Conservation (phyloP, 2,797 vertebrate genomes). For the Rhyacichthys aspro region DNA sequence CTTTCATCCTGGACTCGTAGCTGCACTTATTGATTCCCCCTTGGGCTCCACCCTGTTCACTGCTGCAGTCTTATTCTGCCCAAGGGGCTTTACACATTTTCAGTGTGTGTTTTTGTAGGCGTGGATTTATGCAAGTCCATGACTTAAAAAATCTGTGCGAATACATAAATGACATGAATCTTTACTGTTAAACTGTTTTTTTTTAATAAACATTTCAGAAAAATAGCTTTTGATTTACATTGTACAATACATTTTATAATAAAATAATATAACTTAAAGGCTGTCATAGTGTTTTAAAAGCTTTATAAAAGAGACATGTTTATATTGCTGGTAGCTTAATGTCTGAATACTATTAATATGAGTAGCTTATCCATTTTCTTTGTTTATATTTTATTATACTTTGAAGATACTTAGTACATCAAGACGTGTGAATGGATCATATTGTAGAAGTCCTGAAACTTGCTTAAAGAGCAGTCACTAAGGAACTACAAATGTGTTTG, state of each 20-base stretch:
- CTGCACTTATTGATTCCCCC: constrained; percentile 58
- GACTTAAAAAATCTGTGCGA: constrained; percentile 38
- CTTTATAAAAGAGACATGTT: constrained; percentile 5
- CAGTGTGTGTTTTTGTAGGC: constrained; percentile 23
- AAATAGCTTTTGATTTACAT: constrained; percentile 10
- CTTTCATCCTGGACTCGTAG: constrained; percentile 47
- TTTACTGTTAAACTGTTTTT: constrained; percentile 17
- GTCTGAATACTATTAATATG: constrained; percentile 5
- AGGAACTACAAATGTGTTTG: constrained; percentile 17
- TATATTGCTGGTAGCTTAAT: constrained; percentile 11
- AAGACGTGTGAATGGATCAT: constrained; percentile 4
- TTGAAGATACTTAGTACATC: constrained; percentile 4
- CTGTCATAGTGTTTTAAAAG: background rate
- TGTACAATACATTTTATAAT: constrained; percentile 15
- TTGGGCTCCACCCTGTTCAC: constrained; percentile 56
- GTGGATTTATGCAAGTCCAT: constrained; percentile 34
- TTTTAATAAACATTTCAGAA: constrained; percentile 32
- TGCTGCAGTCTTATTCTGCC: constrained; percentile 63
- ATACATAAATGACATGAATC: constrained; percentile 27
- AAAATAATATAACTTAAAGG: constrained; percentile 52
- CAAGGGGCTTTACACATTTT: constrained; percentile 33
- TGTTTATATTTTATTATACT: constrained; percentile 1
- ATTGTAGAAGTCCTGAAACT: constrained; percentile 6
- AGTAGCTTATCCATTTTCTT: constrained; percentile 2
- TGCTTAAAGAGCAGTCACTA: constrained; percentile 28